Base-by-base conservation (phyloP, 2,113 vertebrate genomes). In the Micronycteris hirsuta region DNA sequence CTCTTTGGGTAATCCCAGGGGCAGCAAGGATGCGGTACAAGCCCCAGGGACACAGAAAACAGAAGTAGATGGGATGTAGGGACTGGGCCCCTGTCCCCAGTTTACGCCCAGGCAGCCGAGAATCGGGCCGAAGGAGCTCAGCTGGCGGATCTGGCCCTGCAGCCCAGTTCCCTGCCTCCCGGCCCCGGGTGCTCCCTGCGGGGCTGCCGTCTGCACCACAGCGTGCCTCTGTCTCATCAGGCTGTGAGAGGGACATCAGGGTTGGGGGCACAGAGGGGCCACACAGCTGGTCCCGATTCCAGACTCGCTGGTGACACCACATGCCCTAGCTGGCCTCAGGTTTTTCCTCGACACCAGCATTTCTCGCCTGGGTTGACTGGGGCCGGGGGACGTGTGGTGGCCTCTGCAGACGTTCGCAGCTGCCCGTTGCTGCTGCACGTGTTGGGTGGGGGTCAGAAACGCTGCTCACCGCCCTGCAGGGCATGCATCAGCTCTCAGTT, bases 391-490 rank as follows among this genome's bases (percentile, higher is more conserved):
- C 17, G 0, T 28, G 1, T 20, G 26, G 28, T 20, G 33, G 43
- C 28, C 0, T 58, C 26, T 45, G 5, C 24, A 73, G 47, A 63
- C 16, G 6, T 49, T 36, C 52, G 41, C 81, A 49, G 19, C n/a
- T 36, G 14, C n/a, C 58, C 7, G 5, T 36, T 83, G 43, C 49
- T 82, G 2, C 68, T 77, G n/a, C 68, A 41, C 33, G 2, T 17
- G 6, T 24, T 58, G 61, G 7, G 17, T 28, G 9, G 76, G 67
- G 65, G 22, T 80, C 65, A 10, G 24, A 77, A n/a, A 36, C 61
- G 47, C 17, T 17, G 0, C 54, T n/a, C 17, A 52, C 0, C 24
- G 36, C 4, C 20, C 16, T 33, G 0, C 28, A 54, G 20, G 17
- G 58, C 26, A n/a, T n/a, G n/a, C n/a, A n/a, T n/a, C n/a, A n/a